Percentiles rank a stretch among this genome's conserved stretches.
These are phyloP conservation scores for Ophion slaviceki DNA, from an alignment of 2,888 invertebrate species.

Conservation along the genomic window DNA sequence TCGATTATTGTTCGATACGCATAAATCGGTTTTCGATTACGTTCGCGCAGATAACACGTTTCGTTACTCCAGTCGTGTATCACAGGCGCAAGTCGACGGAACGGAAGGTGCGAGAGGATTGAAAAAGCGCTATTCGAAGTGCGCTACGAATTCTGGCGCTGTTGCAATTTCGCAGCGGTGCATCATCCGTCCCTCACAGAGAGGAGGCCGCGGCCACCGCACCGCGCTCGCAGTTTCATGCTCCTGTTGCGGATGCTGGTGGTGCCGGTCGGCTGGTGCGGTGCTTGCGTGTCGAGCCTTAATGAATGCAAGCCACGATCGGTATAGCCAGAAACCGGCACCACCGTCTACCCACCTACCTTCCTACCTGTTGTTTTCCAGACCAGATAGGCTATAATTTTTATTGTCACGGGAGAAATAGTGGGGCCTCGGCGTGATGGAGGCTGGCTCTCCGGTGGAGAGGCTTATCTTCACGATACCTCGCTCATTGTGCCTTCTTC, in stretches of 20 bases:
- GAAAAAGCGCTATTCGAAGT: slow-evolving; percentile 5
- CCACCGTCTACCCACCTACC: slow-evolving; percentile 62
- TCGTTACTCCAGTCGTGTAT: not conserved
- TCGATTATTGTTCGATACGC: too few relatives aligned
- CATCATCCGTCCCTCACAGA: not conserved
- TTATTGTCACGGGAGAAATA: slow-evolving; percentile 87
- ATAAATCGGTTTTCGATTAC: not conserved
- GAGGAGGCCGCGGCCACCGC: slow-evolving; percentile 28
- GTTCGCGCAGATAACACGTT: not conserved
- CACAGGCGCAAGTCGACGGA: slow-evolving; percentile 19
- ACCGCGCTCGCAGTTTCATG: slow-evolving; percentile 72
- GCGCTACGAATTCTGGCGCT: not conserved
- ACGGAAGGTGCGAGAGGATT: slow-evolving; percentile 14
- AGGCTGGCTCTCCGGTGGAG: slow-evolving; percentile 72
- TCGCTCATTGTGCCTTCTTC: slow-evolving; percentile 58
- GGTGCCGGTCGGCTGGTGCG: slow-evolving; percentile 12
- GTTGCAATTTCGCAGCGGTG: not conserved
- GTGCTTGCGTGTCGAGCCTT: slow-evolving; percentile 85
- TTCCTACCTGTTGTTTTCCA: slow-evolving; percentile 86
- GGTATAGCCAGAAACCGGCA: slow-evolving; percentile 79
- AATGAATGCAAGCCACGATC: slow-evolving; percentile 87
- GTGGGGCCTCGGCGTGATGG: slow-evolving; percentile 81
- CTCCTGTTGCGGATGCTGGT: slow-evolving; percentile 63
- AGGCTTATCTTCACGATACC: slow-evolving; percentile 79
- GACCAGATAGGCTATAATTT: slow-evolving; percentile 87